Conservation (phyloP, 2,113 vertebrate species). For the Dolichallabes microphthalmus region DNA sequence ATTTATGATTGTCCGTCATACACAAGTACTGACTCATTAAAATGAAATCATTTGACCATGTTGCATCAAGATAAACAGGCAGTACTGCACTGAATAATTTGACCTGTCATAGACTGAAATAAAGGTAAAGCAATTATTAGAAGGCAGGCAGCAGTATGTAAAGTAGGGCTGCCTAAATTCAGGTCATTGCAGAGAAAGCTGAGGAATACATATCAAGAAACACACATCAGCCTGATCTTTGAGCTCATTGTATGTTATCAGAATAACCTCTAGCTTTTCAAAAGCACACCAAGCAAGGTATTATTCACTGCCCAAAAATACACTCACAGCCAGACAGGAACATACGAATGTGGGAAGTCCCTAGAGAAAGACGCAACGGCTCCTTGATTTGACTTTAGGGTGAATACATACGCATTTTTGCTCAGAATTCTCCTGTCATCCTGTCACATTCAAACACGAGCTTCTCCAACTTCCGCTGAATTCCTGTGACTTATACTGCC, state of each 20-base stretch:
- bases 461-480: background rate
- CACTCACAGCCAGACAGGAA: constrained; percentile 13
- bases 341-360: background rate
- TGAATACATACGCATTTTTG: constrained; percentile 7
- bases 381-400: background rate
- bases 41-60: background rate
- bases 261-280: background rate
- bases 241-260: background rate
- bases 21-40: background rate
- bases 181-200: constrained; percentile 47
- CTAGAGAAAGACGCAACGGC: constrained; percentile 16
- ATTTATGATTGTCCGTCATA: background rate
- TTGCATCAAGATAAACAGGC: background rate
- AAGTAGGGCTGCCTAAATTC: constrained; percentile 39
- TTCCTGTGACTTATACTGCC: background rate
- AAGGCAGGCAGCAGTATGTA: background rate
- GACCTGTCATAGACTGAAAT: background rate
- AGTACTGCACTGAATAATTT: background rate
- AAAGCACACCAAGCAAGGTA: background rate
- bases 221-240: background rate
- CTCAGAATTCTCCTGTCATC: background rate
- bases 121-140: background rate
- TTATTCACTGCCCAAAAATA: constrained; percentile 19
- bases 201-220: constrained; percentile 35
- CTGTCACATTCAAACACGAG: background rate